Evolutionary conservation across 2,113 vertebrate species (phyloP), one percentile per base, ranked within the genome.

Genomic region (Loxodonta africana): DNA sequence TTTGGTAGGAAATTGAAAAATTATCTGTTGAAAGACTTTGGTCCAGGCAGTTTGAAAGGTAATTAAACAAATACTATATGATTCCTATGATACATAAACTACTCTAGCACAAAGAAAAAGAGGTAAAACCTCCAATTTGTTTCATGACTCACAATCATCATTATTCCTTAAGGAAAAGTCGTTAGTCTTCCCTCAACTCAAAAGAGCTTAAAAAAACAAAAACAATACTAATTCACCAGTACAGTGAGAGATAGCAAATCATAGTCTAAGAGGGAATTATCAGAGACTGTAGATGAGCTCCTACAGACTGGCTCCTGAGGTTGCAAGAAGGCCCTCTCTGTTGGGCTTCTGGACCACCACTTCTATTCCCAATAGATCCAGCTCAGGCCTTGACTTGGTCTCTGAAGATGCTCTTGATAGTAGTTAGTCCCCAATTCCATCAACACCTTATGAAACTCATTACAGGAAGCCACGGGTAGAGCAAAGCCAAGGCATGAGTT

Each of bases 151-250:
- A 69, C 41, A 62, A 28, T 51, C 26, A 77, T 57, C 30, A 28
- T 51, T 78, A 26, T 78, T 48, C 76, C 46, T 17, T 46, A 78
- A 30, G 28, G 76, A 78, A 73, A 74, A 92, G 12, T 63, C 74
- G 81, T 53, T 37, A 30, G 28, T 82, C 18, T 83, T 12, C 4
- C 25, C 23, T 82, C 28, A 91, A 80, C 6, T 28, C 5, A 33
- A 23, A 90, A 80, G 46, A 90, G 7, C 26, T 76, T 83, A 90
- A 30, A 41, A 92, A 92, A 90, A 92, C 46, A 77, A 83, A 51
- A 87, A 21, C 12, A 86, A 33, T 63, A 90, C 1, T 46, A 62
- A 51, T 51, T 81, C 44, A 69, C 3, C 11, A 88, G 10, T 25
- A 73, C 26, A 60, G 26, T 60, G 41, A 21, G 41, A 94, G 53